phyloP scores from a whole-genome alignment of 2,888 invertebrate genomes.

The Lissocephala sabroskyi region DNA sequence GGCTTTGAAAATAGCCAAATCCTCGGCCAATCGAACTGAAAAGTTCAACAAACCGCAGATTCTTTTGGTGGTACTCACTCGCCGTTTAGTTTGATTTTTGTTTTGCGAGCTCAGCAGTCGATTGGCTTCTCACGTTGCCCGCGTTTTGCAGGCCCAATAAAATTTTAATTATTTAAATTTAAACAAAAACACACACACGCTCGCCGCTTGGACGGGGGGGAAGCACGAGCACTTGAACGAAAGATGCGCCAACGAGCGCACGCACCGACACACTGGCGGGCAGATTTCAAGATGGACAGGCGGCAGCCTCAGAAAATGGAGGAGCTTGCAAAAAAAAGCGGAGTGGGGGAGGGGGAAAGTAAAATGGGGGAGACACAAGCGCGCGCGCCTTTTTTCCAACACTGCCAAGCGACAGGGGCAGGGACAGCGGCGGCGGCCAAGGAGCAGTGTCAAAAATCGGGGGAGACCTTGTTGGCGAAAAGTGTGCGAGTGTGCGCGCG shows the following conservation, averaged over 20 bases:
- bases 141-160: conserved; percentile 49
- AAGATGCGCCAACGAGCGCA: conserved; percentile 11
- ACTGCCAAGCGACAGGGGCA: background rate
- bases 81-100: conserved; percentile 30
- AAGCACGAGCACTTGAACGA: conserved; percentile 22
- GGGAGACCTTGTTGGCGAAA: conserved; percentile 4
- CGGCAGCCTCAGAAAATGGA: conserved; percentile 49
- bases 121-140: background rate
- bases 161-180: conserved; percentile 55
- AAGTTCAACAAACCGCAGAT: background rate
- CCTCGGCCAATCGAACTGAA: no score
- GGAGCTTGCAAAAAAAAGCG: conserved; percentile 37
- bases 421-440: conserved; percentile 17
- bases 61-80: conserved; percentile 1
- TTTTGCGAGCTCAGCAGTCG: background rate
- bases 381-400: conserved; percentile 43
- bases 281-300: conserved; percentile 31
- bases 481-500: background rate
- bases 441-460: conserved; percentile 14
- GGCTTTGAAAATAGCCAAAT: no score
- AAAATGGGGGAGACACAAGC: conserved; percentile 14
- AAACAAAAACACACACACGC: conserved; percentile 33
- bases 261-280: conserved; percentile 22
- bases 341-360: conserved; percentile 1
- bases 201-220: background rate